Percentiles rank a stretch among this genome's conserved stretches.
Conservation (phyloP, 1,140 invertebrate genomes). For the Zaprionus inermis region DNA sequence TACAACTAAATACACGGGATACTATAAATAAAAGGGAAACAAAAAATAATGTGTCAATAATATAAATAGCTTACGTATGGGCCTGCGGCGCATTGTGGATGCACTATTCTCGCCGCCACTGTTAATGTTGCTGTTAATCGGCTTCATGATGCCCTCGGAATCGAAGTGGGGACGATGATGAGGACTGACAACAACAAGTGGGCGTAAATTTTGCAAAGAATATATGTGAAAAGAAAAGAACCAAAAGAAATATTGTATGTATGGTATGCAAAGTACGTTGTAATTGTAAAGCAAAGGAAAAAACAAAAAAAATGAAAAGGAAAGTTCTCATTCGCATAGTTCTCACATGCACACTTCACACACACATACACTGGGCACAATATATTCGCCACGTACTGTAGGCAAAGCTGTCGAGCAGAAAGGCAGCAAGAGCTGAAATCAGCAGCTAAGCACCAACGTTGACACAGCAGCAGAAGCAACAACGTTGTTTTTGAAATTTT, state of each 20-base stretch:
- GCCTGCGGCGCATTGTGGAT: constrained; percentile 71
- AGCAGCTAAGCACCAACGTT: constrained; percentile 32
- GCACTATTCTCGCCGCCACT: constrained; percentile 72
- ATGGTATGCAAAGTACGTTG: constrained; percentile 9
- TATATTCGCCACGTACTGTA: constrained; percentile 24
- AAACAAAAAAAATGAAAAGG: constrained; percentile 24
- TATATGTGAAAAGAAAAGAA: constrained; percentile 61
- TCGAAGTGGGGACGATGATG: constrained; percentile 31
- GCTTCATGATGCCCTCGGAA: constrained; percentile 59
- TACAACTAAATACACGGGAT: constrained; percentile 33
- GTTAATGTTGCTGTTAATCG: constrained; percentile 55
- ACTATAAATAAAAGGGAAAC: constrained; percentile 32
- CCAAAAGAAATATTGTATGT: constrained; percentile 55
- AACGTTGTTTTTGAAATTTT: background rate
- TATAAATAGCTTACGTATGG: constrained; percentile 80
- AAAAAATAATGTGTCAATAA: constrained; percentile 28
- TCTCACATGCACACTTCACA: constrained; percentile 34
- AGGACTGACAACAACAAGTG: constrained; percentile 41
- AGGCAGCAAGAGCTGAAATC: constrained; percentile 4
- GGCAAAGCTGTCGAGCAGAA: background rate
- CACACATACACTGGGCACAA: constrained; percentile 1
- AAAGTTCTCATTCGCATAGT: constrained; percentile 3
- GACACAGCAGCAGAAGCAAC: background rate
- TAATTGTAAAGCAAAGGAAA: constrained; percentile 27
- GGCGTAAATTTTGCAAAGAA: constrained; percentile 57